Percentiles rank a stretch among this genome's conserved stretches.
Conservation (phyloP, 2,113 vertebrate species). For the Cynoglossus semilaevis region DNA sequence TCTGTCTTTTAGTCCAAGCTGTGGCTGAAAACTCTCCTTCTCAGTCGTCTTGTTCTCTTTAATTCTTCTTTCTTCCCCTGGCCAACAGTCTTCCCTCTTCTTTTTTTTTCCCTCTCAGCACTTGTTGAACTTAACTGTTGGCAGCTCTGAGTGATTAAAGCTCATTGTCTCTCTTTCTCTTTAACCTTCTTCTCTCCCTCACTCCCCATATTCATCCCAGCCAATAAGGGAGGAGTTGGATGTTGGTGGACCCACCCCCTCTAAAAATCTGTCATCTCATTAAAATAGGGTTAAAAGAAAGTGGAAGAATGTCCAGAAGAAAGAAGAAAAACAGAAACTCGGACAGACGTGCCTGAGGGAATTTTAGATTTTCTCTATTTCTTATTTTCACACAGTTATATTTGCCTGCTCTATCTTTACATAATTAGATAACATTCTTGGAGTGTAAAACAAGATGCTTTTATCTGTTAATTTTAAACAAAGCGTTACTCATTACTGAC, state of each 20-base stretch:
- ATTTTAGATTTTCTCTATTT: too few relatives aligned
- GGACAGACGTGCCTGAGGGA: too few relatives aligned
- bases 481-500: conserved; percentile 46
- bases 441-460: too few relatives aligned
- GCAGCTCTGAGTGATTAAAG: conserved; percentile 70
- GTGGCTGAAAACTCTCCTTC: conserved; percentile 1
- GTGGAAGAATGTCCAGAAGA: conserved; percentile 38
- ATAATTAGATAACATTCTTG: too few relatives aligned
- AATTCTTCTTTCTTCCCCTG: conserved; percentile 23
- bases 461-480: too few relatives aligned
- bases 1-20: conserved; percentile 3
- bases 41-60: conserved; percentile 20
- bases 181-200: conserved; percentile 25
- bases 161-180: conserved; percentile 69
- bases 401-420: too few relatives aligned
- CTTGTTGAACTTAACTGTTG: conserved; percentile 40
- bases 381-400: too few relatives aligned
- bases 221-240: conserved; percentile 50
- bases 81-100: conserved; percentile 24
- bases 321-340: conserved; percentile 46
- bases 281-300: conserved; percentile 19
- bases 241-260: conserved; percentile 27
- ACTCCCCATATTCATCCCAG: conserved; percentile 46
- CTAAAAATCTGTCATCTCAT: conserved; percentile 4
- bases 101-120: conserved; percentile 10